Conservation (phyloP, 2,113 vertebrate genomes). For the Cinclus cinclus region DNA sequence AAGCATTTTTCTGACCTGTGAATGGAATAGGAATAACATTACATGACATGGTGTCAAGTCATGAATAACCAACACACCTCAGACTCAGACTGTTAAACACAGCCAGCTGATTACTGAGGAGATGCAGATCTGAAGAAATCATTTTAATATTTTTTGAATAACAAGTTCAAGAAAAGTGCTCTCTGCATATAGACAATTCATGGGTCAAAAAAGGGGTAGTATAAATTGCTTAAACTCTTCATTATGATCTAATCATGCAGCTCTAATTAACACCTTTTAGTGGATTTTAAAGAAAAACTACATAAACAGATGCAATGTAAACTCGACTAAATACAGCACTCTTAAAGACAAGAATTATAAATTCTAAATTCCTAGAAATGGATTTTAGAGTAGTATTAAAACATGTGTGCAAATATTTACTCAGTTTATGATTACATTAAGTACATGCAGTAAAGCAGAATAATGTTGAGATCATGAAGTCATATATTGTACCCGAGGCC, state of each 20-base stretch:
- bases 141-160: conserved; percentile 22
- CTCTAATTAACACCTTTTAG: conserved; percentile 62
- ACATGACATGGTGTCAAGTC: not conserved
- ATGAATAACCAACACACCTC: not conserved
- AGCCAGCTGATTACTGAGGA: not conserved
- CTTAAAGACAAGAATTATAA: not conserved
- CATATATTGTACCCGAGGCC: not conserved
- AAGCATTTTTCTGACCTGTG: not conserved
- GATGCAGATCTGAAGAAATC: not conserved
- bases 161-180: conserved; percentile 26
- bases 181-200: conserved; percentile 33
- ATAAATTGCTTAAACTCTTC: conserved; percentile 51
- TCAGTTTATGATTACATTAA: not conserved
- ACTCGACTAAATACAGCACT: not conserved
- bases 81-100: not conserved
- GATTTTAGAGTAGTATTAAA: not conserved
- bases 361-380: not conserved
- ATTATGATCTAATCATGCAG: conserved; percentile 39
- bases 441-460: not conserved
- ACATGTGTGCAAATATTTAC: not conserved
- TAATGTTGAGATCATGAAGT: not conserved
- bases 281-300: conserved; percentile 40
- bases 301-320: conserved; percentile 26
- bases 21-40: not conserved
- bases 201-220: conserved; percentile 24